Percentiles rank a stretch among this genome's conserved stretches.
Conservation (phyloP, 2,797 vertebrate genomes). For the Mergus octosetaceus region DNA sequence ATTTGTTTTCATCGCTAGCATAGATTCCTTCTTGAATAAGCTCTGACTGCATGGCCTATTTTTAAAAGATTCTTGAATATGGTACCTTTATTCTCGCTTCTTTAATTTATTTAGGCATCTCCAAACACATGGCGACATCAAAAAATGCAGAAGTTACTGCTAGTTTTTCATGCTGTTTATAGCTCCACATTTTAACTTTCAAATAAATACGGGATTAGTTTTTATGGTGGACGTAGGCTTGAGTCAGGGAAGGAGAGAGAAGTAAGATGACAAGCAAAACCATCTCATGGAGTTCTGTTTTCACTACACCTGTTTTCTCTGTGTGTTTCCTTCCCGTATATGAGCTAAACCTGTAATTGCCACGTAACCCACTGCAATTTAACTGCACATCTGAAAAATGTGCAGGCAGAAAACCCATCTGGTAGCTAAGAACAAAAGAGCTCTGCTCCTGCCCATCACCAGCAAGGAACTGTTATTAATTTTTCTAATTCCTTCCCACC, state of each 20-base stretch:
- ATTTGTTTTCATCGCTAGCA: constrained; percentile 12
- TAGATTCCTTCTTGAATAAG: not conserved
- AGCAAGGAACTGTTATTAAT: not conserved
- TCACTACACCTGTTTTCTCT: not conserved
- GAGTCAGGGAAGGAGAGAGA: not conserved
- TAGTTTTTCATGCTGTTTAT: not conserved
- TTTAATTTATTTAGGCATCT: not conserved
- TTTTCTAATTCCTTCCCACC: not conserved
- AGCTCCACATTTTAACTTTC: not conserved
- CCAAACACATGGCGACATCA: not conserved
- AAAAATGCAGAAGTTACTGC: not conserved
- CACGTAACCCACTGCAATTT: not conserved
- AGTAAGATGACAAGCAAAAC: not conserved
- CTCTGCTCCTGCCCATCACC: not conserved
- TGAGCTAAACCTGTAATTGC: not conserved
- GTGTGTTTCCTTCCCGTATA: not conserved
- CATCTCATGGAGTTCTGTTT: not conserved
- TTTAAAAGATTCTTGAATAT: not conserved
- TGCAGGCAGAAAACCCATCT: not conserved
- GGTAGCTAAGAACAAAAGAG: not conserved
- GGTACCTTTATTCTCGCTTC: not conserved
- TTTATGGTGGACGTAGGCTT: not conserved
- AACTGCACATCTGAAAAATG: not conserved
- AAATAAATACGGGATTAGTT: not conserved
- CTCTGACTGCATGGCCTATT: not conserved